These are phyloP conservation scores for Trichosurus vulpecula DNA, from an alignment of 2,797 vertebrate genomes.

Conservation along the genomic window DNA sequence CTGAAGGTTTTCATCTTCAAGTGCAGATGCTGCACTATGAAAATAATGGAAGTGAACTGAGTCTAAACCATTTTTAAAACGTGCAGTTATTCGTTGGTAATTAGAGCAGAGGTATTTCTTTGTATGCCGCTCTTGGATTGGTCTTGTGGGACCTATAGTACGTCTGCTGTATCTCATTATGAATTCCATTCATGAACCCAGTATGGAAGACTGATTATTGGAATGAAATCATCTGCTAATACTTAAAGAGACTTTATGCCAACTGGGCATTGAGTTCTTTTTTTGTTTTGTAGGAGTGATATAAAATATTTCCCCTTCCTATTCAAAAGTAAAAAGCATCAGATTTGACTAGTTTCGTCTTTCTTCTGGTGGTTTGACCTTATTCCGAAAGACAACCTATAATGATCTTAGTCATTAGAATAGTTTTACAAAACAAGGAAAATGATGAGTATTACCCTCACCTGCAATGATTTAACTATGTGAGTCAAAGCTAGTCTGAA, in stretches of 20 bases:
- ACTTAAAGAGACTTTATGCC: background rate
- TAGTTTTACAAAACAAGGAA: background rate
- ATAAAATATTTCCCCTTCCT: background rate
- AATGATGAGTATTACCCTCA: background rate
- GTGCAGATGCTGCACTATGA: background rate
- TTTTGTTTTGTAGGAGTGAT: background rate
- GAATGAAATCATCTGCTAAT: background rate
- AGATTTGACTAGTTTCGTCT: background rate
- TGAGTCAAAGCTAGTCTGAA: background rate
- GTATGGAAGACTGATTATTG: background rate
- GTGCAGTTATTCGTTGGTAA: background rate
- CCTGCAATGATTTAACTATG: background rate
- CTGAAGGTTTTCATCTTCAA: constrained; percentile 9
- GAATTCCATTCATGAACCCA: background rate
- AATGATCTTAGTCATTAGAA: background rate
- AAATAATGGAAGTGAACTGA: constrained; percentile 13
- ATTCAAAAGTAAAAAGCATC: background rate
- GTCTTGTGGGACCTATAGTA: background rate
- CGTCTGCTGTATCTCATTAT: background rate
- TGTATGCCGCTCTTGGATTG: background rate
- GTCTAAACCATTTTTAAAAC: background rate
- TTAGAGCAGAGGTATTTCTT: constrained; percentile 32
- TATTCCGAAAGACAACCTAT: background rate
- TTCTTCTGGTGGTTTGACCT: background rate
- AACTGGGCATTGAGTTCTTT: background rate